These are phyloP conservation scores for Uropetala carovei DNA, from an alignment of 2,888 invertebrate genomes.

Conservation along the genomic window DNA sequence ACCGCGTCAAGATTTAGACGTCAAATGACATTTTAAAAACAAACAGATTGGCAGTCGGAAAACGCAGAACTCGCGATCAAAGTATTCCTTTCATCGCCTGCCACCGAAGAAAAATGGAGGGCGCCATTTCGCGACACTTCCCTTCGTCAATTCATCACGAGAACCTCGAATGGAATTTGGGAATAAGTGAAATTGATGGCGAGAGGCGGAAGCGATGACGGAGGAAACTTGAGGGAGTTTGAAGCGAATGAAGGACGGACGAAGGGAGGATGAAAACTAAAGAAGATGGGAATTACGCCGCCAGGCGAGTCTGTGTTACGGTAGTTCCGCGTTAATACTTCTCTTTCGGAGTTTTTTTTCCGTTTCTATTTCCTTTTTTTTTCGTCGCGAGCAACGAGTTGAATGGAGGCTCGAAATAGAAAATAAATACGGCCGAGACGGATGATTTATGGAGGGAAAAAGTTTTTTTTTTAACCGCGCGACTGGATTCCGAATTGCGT, in stretches of 20 bases:
- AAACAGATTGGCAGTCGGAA: neutral
- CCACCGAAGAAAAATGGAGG: neutral
- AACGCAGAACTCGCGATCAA: neutral
- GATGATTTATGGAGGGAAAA: constrained; percentile 12
- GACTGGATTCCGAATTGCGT: neutral
- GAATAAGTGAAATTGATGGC: constrained; percentile 24
- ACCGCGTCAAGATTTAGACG: neutral
- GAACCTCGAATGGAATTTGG: neutral
- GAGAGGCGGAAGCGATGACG: neutral
- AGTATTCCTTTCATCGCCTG: neutral
- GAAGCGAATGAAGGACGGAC: neutral
- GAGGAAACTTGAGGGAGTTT: neutral
- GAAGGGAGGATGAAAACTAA: neutral
- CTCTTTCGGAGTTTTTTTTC: neutral
- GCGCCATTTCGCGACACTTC: neutral
- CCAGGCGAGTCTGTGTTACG: neutral
- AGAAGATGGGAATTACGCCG: neutral
- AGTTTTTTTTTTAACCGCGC: neutral
- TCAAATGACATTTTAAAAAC: neutral
- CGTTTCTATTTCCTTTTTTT: neutral
- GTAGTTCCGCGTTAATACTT: neutral
- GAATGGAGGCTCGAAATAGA: neutral
- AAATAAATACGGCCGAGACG: neutral
- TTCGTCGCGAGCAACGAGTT: neutral
- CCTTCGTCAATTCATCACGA: neutral